Evolutionary conservation across 2,888 invertebrate genomes (phyloP), one percentile per base, ranked within the genome.

Genomic region (Machimus atricapillus): DNA sequence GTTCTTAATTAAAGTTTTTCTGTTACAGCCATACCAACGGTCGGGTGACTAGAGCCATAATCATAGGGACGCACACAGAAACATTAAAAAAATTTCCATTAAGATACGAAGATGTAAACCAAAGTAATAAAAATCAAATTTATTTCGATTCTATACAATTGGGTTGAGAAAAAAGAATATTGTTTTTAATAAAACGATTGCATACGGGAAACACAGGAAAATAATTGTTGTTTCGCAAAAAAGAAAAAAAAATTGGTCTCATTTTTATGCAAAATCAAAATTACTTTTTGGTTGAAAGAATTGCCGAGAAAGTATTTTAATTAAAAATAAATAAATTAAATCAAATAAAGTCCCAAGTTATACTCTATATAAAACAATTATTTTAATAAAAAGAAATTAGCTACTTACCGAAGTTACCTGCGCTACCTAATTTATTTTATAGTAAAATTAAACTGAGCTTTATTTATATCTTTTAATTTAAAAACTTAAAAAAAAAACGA

Each of bases 11-110:
- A 87, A 87, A 85, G 78, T 79, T 87, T 89, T 89, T 89, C 87
- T 89, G 89, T 89, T 91, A 86, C 92, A 92, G 92, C 92, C 92
- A 92, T 92, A 91, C 92, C 92, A 92, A 92, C 92, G 92, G 92
- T 92, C 92, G 92, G 92, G 92, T 92, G 92, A 92, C 92, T 92
- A 92, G 91, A 91, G 90, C 90, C 85, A 89, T 89, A 87, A 88
- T 66, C 87, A 88, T 87, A 88, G 83, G 89, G 88, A 86, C 31
- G 34, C 77, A 78, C 46, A 46, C 88, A 89, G 87, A 85, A 83
- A 82, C 7, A 78, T 77, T 85, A 74, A 87, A 87, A 85, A 58
- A 16, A 66, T 12, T 66, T n/a, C 14, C 23, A 6, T 23, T 52
- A 86, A 56, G 31, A 77, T 77, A 78, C 78, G 76, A 86, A 66